These are phyloP conservation scores for Microcebus ravelobensis DNA, from an alignment of 2,113 vertebrate species.

Conservation along the genomic window DNA sequence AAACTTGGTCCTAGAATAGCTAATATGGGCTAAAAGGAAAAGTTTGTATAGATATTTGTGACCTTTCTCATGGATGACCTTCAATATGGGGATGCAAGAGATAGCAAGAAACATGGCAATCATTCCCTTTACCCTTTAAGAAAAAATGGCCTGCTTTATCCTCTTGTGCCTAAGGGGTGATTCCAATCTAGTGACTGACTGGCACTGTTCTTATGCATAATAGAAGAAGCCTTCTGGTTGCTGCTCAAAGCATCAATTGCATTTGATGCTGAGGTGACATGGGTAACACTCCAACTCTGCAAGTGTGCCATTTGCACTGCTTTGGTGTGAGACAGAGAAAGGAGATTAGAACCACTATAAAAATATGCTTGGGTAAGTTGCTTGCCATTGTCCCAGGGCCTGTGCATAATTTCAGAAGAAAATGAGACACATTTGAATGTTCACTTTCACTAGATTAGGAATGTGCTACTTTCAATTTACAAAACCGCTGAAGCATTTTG, in stretches of 20 bases:
- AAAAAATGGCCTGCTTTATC: slow-evolving; percentile 23
- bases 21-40: background rate
- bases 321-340: background rate
- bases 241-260: slow-evolving; percentile 74
- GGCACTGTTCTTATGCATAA: slow-evolving; percentile 67
- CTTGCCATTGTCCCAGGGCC: background rate
- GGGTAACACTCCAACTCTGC: slow-evolving; percentile 67
- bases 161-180: slow-evolving; percentile 39
- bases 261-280: slow-evolving; percentile 67
- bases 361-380: slow-evolving; percentile 7
- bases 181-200: slow-evolving; percentile 72
- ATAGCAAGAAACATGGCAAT: background rate
- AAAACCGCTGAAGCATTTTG: slow-evolving; percentile 50
- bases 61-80: background rate
- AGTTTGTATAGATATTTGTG: background rate
- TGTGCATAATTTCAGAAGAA: slow-evolving; percentile 26
- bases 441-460: slow-evolving; percentile 41
- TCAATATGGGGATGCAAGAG: background rate
- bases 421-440: slow-evolving; percentile 39
- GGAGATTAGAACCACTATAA: background rate
- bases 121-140: slow-evolving; percentile 42
- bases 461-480: slow-evolving; percentile 51
- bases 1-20: background rate
- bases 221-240: slow-evolving; percentile 74
- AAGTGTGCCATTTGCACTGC: slow-evolving; percentile 69